Evolutionary conservation across 1,140 invertebrate species (phyloP), one percentile per base, ranked within the genome.

Genomic region (Bactericera cockerelli): DNA sequence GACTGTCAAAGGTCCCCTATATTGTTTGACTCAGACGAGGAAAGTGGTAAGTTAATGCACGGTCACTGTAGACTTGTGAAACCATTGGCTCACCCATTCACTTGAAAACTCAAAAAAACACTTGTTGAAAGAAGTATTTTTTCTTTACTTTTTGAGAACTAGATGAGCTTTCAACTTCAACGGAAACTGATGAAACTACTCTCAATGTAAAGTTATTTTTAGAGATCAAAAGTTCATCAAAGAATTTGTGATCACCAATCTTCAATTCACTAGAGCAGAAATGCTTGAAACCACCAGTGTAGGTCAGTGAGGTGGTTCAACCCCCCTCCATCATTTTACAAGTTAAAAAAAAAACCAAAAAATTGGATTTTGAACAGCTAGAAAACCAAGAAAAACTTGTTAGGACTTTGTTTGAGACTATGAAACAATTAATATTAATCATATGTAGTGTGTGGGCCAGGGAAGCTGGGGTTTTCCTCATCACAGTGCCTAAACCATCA

Each of bases 221-320:
- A 6, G 42, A 42, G 60, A 61, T 26, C 25, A 61, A 4, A 61
- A 58, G 42, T 42, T 11, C 53, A 10, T 56, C 28, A 57, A 58
- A 57, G 31, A 56, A 13, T 58, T 58, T n/a, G 33, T 26, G 54
- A 72, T 81, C 6, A 83, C 81, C 6, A 78, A 76, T 25, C 71
- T 77, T 38, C 76, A 79, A 56, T 74, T 74, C 54, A 77, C 80
- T 66, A 77, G 77, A 11, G 69, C 67, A n/a, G 78, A 84, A 65
- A 81, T 84, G 67, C 67, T 83, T 1, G 58, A 57, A n/a, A n/a
- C n/a, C n/a, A n/a, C n/a, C n/a, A n/a, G n/a, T n/a, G n/a, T n/a
- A n/a, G n/a, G n/a, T n/a, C n/a, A n/a, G n/a, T n/a, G n/a, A n/a
- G n/a, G n/a, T n/a, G n/a, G n/a, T n/a, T n/a, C n/a, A n/a, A n/a